Conservation (phyloP, 2,113 vertebrate species). For the Periophthalmodon schlosseri region DNA sequence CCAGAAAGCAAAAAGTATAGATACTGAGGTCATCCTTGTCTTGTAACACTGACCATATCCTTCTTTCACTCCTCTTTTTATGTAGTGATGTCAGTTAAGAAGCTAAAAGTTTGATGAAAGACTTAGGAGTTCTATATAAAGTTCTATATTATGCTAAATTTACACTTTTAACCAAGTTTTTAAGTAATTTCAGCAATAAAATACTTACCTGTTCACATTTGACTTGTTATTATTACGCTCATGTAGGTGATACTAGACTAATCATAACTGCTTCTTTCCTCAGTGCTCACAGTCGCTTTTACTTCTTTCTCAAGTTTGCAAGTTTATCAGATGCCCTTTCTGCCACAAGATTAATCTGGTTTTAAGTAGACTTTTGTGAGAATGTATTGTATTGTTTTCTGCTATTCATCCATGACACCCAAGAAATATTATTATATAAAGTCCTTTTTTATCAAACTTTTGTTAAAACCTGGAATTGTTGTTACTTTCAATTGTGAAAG, state of each 20-base stretch:
- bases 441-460: not conserved
- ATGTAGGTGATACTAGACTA: too few species aligned
- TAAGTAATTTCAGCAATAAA: too few species aligned
- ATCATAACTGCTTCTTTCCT: too few species aligned
- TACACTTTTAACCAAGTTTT: too few species aligned
- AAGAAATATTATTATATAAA: not conserved
- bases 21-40: conserved; percentile 20
- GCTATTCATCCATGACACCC: not conserved
- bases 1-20: not conserved
- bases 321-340: not conserved
- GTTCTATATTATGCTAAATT: too few species aligned
- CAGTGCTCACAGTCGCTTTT: not conserved
- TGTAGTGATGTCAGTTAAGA: too few species aligned
- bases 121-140: too few species aligned
- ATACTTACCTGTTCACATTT: too few species aligned
- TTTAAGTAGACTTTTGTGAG: not conserved
- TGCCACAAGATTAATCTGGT: not conserved
- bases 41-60: conserved; percentile 3
- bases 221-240: too few species aligned
- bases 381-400: not conserved
- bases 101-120: too few species aligned
- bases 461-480: not conserved
- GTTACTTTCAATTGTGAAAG: not conserved
- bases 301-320: not conserved
- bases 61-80: too few species aligned